Base-by-base conservation (phyloP, 2,888 invertebrate genomes). In the Tillus elongatus region DNA sequence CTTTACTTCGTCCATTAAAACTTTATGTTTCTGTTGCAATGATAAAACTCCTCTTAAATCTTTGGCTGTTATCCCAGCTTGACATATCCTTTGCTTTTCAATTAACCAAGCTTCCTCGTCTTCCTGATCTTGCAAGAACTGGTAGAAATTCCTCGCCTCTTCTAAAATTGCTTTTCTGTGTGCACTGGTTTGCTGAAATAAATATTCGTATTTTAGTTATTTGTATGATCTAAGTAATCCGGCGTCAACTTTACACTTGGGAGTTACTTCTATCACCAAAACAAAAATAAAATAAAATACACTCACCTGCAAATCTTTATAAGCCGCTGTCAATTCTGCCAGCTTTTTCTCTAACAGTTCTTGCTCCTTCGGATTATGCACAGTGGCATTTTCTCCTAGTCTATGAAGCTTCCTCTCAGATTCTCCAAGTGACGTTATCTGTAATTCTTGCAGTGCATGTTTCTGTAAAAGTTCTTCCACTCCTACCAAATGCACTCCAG, bases 91-190 rank as follows among this genome's bases (percentile, higher is more conserved):
- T 61, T 93, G 90, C 59, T 92, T 93, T 59, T 98, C 97, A 1
- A 87, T 79, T 36, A 97, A 73, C 96, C 97, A 97, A 1, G 89
- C 82, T 68, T 96, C 95, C 65, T 97, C 97, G 54, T 97, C 97
- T 53, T 97, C 96, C 52, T 92, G 87, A 60, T 97, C 96, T 64
- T 95, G 92, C 39, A 95, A 69, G 67, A 97, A 95, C 66, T 95
- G 92, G 69, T 86, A 95, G 55, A 92, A 87, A 57, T 89, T 87
- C 40, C 92, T 74, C 0, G 93, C 91, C 55, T 95, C 92, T 62
- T 96, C 93, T 9, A 98, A 69, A 9, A 86, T 74, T 1, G 79
- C 81, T 44, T 90, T 82, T 4, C 93, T 76, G 50, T 80, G 79
- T 36, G 82, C 79, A 28, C 82, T 82, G 24, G 81, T 75, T 30